Evolutionary conservation across 2,113 vertebrate genomes (phyloP).

Genomic region (Oreotragus oreotragus): DNA sequence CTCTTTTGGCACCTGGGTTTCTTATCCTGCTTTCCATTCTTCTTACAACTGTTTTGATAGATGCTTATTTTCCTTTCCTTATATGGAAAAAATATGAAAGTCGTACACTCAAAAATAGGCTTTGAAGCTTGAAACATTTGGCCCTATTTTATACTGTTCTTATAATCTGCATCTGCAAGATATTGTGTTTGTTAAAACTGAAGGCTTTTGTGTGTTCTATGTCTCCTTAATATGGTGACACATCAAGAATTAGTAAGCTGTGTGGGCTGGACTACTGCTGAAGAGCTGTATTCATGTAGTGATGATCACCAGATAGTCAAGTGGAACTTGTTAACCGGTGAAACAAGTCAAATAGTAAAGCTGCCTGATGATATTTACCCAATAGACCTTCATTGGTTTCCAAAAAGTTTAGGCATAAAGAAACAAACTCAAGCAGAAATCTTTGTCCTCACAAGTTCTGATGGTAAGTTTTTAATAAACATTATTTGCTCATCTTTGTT

Average conservation of each 20-base stretch:
- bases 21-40: constrained; percentile 28
- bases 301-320: constrained; percentile 95
- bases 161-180: not conserved
- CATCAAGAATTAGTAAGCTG: constrained; percentile 96
- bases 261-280: constrained; percentile 94
- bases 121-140: not conserved
- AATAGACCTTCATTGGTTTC: constrained; percentile 94
- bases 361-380: constrained; percentile 93
- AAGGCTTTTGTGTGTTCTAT: not conserved
- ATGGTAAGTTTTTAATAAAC: constrained; percentile 83
- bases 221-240: constrained; percentile 84
- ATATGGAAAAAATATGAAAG: constrained; percentile 23
- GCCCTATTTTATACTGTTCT: not conserved
- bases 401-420: constrained; percentile 88
- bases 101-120: not conserved
- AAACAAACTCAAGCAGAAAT: constrained; percentile 90
- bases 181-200: constrained; percentile 3
- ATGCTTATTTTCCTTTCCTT: constrained; percentile 31
- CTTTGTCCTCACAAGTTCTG: constrained; percentile 95
- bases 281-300: constrained; percentile 94
- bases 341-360: constrained; percentile 86
- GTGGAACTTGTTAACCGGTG: constrained; percentile 92
- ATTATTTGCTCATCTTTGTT: not conserved
- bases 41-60: not conserved
- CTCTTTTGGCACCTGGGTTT: not conserved